A percentile compares a stretch with the other conserved stretches of the same genome.
phyloP scores from a whole-genome alignment of 37 sponge, comb jelly and placozoan species.

The Halichondria panicea region DNA sequence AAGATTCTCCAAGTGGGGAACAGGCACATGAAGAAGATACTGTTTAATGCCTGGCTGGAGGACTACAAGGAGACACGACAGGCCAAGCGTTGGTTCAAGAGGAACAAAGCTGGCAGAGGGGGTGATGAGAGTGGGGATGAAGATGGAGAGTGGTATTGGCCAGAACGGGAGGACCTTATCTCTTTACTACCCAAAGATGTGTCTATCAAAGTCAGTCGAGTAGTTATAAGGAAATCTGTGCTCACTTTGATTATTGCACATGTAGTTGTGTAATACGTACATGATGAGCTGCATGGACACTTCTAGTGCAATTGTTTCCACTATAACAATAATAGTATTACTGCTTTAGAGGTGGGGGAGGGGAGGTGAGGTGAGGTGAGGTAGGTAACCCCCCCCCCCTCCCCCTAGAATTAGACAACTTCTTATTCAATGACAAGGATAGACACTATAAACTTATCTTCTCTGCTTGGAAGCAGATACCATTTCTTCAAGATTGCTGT shows the following conservation, averaged over 20 bases:
- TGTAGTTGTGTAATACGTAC: neutral
- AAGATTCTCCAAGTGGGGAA: neutral
- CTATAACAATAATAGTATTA: too few species aligned
- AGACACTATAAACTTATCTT: too few species aligned
- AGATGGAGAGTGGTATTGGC: constrained; percentile 65
- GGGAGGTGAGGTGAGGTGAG: too few species aligned
- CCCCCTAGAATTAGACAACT: too few species aligned
- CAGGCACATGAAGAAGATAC: neutral
- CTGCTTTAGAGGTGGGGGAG: too few species aligned
- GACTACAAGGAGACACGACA: constrained; percentile 37
- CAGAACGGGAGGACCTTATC: constrained; percentile 70
- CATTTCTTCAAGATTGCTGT: too few species aligned
- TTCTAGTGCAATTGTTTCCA: neutral
- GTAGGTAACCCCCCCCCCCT: too few species aligned
- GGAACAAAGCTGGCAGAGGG: constrained; percentile 24
- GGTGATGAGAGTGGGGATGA: constrained; percentile 35
- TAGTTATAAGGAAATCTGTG: too few species aligned
- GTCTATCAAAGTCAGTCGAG: constrained; percentile 45
- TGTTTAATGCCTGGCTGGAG: constrained; percentile 41
- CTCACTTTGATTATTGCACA: too few species aligned
- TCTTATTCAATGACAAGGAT: too few species aligned
- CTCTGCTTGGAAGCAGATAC: too few species aligned
- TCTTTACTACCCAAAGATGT: constrained; percentile 60
- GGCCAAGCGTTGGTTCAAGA: constrained; percentile 28
- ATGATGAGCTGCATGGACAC: neutral